These are phyloP conservation scores for Pseudolaguvia tuberculata DNA, from an alignment of 2,113 vertebrate genomes.

Conservation along the genomic window DNA sequence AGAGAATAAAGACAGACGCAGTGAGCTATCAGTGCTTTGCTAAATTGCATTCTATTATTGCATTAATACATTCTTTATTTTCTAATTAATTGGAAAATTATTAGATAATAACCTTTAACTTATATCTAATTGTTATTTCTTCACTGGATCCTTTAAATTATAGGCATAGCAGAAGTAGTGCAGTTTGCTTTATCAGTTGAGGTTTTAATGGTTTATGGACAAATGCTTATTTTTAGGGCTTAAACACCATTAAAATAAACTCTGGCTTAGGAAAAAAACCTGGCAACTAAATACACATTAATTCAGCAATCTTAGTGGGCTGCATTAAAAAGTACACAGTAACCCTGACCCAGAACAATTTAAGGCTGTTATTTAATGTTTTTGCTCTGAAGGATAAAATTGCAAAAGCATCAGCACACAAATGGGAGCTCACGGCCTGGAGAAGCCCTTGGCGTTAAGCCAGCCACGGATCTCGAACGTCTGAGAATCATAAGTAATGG, in stretches of 20 bases:
- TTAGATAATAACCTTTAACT: not conserved
- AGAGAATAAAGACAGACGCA: not conserved
- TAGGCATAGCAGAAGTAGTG: not conserved
- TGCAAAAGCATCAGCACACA: slow-evolving; percentile 28
- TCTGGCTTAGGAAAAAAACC: not conserved
- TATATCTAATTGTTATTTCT: not conserved
- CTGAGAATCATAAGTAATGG: slow-evolving; percentile 68
- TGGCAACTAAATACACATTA: not conserved
- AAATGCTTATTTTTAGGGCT: not conserved
- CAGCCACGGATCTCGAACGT: slow-evolving; percentile 71
- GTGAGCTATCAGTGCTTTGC: not conserved
- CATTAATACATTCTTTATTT: not conserved
- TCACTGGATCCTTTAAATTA: not conserved
- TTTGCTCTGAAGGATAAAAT: not conserved
- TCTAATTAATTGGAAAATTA: slow-evolving; percentile 1
- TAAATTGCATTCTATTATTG: not conserved
- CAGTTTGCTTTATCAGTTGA: not conserved
- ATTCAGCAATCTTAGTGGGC: not conserved
- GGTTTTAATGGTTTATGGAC: not conserved
- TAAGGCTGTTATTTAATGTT: not conserved
- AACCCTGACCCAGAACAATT: not conserved
- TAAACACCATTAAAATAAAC: not conserved
- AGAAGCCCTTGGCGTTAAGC: slow-evolving; percentile 80
- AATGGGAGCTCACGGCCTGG: slow-evolving; percentile 65
- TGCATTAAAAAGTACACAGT: too few species aligned